These are phyloP conservation scores for Lasioglossum malachurum DNA, from an alignment of 2,888 invertebrate genomes.

Conservation along the genomic window DNA sequence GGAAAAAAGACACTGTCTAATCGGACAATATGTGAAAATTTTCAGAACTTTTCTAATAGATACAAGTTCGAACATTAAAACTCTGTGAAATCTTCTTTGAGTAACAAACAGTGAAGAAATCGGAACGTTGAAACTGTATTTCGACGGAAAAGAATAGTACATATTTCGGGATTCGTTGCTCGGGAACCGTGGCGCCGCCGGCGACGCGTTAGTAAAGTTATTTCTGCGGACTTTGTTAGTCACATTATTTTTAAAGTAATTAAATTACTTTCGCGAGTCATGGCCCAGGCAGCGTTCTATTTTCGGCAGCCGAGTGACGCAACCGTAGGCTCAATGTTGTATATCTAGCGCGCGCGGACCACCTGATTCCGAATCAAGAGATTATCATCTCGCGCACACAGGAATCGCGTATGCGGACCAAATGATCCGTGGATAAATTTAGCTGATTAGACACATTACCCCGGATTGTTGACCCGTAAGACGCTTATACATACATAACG, in stretches of 20 bases:
- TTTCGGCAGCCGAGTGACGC: constrained; percentile 14
- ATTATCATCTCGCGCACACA: constrained; percentile 60
- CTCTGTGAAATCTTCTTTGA: not conserved
- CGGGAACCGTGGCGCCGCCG: not conserved
- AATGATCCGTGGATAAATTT: constrained; percentile 70
- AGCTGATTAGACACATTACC: constrained; percentile 68
- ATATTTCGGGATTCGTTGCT: not conserved
- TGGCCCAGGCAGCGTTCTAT: constrained; percentile 14
- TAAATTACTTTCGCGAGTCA: constrained; percentile 23
- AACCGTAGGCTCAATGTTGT: constrained; percentile 10
- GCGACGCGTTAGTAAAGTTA: constrained; percentile 5
- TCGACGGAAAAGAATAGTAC: not conserved
- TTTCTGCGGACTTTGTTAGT: not conserved
- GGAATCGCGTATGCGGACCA: constrained; percentile 60
- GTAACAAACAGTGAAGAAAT: not conserved
- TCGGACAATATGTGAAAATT: not conserved
- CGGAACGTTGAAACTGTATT: too few species aligned
- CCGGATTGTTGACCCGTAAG: constrained; percentile 65
- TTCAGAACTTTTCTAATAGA: not conserved
- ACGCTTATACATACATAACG: constrained; percentile 40
- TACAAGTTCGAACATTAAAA: not conserved
- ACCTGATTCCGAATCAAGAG: constrained; percentile 63
- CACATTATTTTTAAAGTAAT: constrained; percentile 26
- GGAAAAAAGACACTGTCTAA: not conserved
- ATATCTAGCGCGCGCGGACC: constrained; percentile 38